These are phyloP conservation scores for Thunnus thynnus DNA, from an alignment of 2,113 vertebrate species.

Conservation along the genomic window DNA sequence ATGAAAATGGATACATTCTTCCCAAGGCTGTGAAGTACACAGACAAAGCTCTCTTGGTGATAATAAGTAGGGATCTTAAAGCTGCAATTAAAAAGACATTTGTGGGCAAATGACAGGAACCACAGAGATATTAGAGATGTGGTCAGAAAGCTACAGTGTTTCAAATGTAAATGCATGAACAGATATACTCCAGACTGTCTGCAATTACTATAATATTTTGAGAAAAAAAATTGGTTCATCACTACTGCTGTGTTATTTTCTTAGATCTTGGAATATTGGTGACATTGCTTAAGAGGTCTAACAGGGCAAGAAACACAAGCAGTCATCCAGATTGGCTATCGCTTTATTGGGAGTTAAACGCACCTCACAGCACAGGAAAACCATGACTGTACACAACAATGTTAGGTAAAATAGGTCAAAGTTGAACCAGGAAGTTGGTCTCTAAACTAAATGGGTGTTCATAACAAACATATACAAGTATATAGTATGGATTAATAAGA, in stretches of 20 bases:
- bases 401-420: neutral
- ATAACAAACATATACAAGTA: no score
- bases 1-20: neutral
- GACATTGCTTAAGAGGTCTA: no score
- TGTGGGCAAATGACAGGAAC: neutral
- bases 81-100: conserved; percentile 19
- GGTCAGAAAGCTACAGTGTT: neutral
- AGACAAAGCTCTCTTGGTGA: neutral
- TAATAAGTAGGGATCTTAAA: neutral
- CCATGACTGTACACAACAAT: no score
- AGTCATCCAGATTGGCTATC: neutral
- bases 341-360: no score
- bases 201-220: neutral
- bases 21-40: neutral
- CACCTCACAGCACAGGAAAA: no score
- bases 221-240: neutral
- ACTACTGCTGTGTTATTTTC: neutral
- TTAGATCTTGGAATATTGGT: no score
- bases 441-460: neutral
- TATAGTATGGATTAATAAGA: neutral
- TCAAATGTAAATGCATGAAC: neutral
- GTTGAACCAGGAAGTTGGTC: neutral
- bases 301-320: neutral
- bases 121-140: neutral
- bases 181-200: neutral